Base-by-base conservation (phyloP, 2,113 vertebrate genomes). In the Piaya cayana region DNA sequence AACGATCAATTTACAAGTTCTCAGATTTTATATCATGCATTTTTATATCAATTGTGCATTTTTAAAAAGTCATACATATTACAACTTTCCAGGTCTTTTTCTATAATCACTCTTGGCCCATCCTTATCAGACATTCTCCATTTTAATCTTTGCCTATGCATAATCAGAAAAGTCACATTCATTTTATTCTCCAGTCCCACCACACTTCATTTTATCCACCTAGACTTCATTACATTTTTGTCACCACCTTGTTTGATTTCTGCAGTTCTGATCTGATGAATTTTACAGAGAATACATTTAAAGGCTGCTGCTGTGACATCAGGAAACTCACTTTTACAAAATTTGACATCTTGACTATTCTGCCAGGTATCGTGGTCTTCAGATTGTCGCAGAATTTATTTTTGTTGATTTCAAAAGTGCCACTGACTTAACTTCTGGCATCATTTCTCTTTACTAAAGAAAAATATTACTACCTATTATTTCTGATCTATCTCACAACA, bases 321-420 rank as follows among this genome's bases (percentile, higher is more conserved):
- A 82, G 63, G 59, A 23, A 96, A 62, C 29, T 71, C 12, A 16
- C 8, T 20, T 88, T 42, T 77, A n/a, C 23, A 62, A 37, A 92
- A 79, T 83, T 47, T 91, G 62, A 91, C 52, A 69, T 79, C 78
- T 78, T 91, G 20, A 78, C 49, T 86, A 45, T 79, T 93, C 68
- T 81, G 60, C 47, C 81, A 94, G 45, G 52, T 79, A 30, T 78
- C 32, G 59, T 37, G 58, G 29, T 22, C 64, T 91, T 90, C 78
- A 90, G 68, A 69, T 76, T 74, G 60, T 56, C 83, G 65, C 39
- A 50, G 49, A 91, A 95, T 55, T 94, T n/a, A 87, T 81, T 81
- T 20, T 43, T 95, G 88, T 39, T 95, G 86, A 95, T 93, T 93
- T 92, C 75, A 86, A 91, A 45, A 93, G 84, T 53, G 42, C 12